These are phyloP conservation scores for Sylvilagus bachmani DNA, from an alignment of 2,113 vertebrate species.

Conservation along the genomic window DNA sequence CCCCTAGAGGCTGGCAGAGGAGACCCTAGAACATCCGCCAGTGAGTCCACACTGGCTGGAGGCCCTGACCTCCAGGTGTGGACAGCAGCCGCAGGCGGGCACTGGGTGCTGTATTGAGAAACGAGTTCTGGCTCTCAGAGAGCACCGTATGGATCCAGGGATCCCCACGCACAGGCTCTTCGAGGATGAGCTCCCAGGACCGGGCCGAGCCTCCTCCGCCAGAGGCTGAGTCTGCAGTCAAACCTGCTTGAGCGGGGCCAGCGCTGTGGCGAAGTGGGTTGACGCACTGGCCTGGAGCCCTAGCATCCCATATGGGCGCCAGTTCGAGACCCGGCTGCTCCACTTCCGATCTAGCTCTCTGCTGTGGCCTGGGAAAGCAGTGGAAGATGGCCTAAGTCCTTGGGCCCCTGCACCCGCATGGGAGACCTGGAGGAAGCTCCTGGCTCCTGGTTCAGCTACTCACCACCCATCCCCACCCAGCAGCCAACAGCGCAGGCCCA, in stretches of 20 bases:
- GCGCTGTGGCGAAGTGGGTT: too few relatives aligned
- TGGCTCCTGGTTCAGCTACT: background rate
- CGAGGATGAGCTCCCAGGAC: rapidly evolving
- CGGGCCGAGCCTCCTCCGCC: background rate
- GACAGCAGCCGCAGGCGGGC: rapidly evolving
- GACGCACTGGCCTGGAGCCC: too few relatives aligned
- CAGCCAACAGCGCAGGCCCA: too few relatives aligned
- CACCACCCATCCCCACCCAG: too few relatives aligned
- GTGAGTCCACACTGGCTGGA: rapidly evolving
- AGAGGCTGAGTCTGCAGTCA: too few relatives aligned
- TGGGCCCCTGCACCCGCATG: too few relatives aligned
- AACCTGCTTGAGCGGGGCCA: rapidly evolving
- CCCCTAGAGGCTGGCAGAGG: background rate
- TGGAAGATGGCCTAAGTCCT: too few relatives aligned
- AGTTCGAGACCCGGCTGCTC: too few relatives aligned
- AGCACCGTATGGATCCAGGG: rapidly evolving
- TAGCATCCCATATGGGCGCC: too few relatives aligned
- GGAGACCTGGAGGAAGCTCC: too few relatives aligned
- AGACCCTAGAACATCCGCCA: background rate
- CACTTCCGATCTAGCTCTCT: too few relatives aligned
- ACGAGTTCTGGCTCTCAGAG: background rate
- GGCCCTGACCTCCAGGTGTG: background rate
- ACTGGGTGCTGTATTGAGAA: rapidly evolving
- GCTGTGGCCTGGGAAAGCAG: too few relatives aligned
- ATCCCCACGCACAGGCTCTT: rapidly evolving